Evolutionary conservation across 2,113 vertebrate species (phyloP).

Genomic region (Cygnus atratus): DNA sequence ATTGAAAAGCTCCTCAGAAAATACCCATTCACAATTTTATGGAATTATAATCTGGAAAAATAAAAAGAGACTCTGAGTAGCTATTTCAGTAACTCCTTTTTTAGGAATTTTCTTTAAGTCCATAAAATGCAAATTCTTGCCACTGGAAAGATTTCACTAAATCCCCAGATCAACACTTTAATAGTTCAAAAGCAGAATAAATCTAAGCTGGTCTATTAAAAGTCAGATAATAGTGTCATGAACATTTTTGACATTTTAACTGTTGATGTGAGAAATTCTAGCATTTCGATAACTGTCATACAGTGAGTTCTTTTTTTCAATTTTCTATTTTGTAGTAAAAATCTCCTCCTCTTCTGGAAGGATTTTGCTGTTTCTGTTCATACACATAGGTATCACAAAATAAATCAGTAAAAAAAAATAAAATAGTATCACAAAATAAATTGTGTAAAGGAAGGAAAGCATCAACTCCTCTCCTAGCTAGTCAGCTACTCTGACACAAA

Average conservation of each 20-base stretch:
- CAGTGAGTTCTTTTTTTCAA: background rate
- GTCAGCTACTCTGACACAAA: background rate
- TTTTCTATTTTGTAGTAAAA: background rate
- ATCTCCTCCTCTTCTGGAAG: background rate
- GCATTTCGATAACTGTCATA: background rate
- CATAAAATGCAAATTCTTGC: background rate
- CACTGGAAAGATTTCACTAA: background rate
- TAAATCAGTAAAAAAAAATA: background rate
- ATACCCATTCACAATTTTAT: background rate
- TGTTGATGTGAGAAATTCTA: background rate
- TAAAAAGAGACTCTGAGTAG: background rate
- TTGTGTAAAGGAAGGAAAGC: background rate
- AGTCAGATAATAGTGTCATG: background rate
- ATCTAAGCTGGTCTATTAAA: background rate
- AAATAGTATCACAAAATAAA: background rate
- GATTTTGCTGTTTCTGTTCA: background rate
- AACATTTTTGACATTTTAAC: background rate
- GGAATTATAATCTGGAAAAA: background rate
- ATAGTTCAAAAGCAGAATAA: background rate
- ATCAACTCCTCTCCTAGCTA: background rate
- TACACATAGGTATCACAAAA: background rate
- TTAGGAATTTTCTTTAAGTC: background rate
- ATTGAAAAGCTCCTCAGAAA: background rate
- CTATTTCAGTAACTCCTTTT: background rate
- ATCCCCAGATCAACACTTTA: background rate